phyloP scores from a whole-genome alignment of 2,888 invertebrate genomes.

The Caenorhabditis wallacei region DNA sequence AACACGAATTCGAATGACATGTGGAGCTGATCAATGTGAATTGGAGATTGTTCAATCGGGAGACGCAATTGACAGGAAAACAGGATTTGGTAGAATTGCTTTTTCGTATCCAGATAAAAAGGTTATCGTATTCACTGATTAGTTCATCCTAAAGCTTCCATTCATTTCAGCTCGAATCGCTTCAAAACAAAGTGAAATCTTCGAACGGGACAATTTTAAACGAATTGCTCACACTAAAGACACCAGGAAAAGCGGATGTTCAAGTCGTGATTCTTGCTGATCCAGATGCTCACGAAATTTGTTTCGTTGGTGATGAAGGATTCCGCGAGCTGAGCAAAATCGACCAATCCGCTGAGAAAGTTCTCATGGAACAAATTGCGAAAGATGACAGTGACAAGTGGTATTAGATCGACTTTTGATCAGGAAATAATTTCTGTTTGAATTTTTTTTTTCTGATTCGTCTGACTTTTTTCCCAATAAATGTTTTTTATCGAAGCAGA shows the following conservation, averaged over 20 bases:
- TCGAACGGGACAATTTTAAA: slow-evolving; percentile 89
- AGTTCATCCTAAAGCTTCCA: no score
- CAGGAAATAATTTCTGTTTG: background rate
- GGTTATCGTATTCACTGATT: slow-evolving; percentile 36
- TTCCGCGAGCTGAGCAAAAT: slow-evolving; percentile 88
- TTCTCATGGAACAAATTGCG: slow-evolving; percentile 86
- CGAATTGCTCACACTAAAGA: slow-evolving; percentile 93
- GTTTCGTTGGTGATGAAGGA: slow-evolving; percentile 97
- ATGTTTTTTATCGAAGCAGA: no score
- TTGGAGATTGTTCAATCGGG: slow-evolving; percentile 87
- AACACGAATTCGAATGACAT: slow-evolving; percentile 64
- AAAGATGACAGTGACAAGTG: slow-evolving; percentile 79
- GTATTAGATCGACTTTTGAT: no score
- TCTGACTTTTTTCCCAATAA: background rate
- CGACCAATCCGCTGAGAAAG: slow-evolving; percentile 90
- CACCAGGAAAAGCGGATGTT: slow-evolving; percentile 97
- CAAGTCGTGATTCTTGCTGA: slow-evolving; percentile 96
- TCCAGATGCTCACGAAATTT: slow-evolving; percentile 98
- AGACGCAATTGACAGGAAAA: slow-evolving; percentile 88
- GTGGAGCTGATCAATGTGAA: slow-evolving; percentile 84
- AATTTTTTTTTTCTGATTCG: background rate
- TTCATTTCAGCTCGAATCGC: slow-evolving; percentile 87
- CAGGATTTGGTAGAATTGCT: slow-evolving; percentile 93
- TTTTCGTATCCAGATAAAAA: slow-evolving; percentile 90
- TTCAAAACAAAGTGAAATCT: slow-evolving; percentile 89